Conservation (phyloP, 2,797 vertebrate genomes). For the Epinephelus coioides region DNA sequence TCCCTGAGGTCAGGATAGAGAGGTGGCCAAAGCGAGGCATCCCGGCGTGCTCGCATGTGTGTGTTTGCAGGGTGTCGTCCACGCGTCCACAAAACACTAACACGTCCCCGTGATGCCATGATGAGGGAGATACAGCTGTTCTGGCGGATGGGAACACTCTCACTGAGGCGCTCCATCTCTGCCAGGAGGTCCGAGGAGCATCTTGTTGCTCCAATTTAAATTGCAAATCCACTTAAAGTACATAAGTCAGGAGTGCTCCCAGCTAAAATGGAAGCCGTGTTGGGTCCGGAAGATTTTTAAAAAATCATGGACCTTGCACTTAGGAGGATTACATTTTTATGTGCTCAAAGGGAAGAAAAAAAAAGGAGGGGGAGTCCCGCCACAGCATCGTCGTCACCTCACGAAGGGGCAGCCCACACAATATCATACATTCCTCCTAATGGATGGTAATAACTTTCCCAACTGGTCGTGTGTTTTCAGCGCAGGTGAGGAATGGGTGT, state of each 20-base stretch:
- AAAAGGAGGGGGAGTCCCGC: slow-evolving; percentile 35
- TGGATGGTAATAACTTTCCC: slow-evolving; percentile 18
- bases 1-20: slow-evolving; percentile 72
- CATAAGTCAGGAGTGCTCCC: slow-evolving; percentile 67
- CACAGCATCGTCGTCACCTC: slow-evolving; percentile 48
- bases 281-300: slow-evolving; percentile 71
- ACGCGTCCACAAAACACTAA: slow-evolving; percentile 68
- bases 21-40: slow-evolving; percentile 57
- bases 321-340: slow-evolving; percentile 80
- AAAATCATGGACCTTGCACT: slow-evolving; percentile 82
- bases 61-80: slow-evolving; percentile 60
- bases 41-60: slow-evolving; percentile 25
- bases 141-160: slow-evolving; percentile 55
- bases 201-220: slow-evolving; percentile 73
- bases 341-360: slow-evolving; percentile 19
- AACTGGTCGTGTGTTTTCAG: slow-evolving; percentile 36
- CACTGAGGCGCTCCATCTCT: slow-evolving; percentile 25
- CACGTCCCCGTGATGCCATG: slow-evolving; percentile 71
- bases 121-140: slow-evolving; percentile 70
- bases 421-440: slow-evolving; percentile 17
- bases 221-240: slow-evolving; percentile 76
- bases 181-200: slow-evolving; percentile 51
- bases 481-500: slow-evolving; percentile 42
- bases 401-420: slow-evolving; percentile 8
- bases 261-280: slow-evolving; percentile 80